Evolutionary conservation across 2,113 vertebrate genomes (phyloP).

Genomic region (Otolemur garnettii): DNA sequence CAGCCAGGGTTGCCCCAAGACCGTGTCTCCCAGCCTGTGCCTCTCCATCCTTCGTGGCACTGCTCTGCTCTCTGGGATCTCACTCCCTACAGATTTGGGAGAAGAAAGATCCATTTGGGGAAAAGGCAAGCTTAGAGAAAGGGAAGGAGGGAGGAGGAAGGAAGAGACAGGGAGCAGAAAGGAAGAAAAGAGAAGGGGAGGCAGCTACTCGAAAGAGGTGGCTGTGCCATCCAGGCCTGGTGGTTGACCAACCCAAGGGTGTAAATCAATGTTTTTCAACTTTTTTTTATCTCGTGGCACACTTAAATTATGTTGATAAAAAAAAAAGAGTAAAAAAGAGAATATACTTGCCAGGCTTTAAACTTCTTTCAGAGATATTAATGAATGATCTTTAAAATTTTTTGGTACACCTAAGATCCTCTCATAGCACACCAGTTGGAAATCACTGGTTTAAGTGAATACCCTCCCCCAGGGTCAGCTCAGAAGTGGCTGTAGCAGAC

Average conservation of each 20-base stretch:
- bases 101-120: slow-evolving; percentile 1
- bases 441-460: not conserved
- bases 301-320: too few species aligned
- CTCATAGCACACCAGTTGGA: too few species aligned
- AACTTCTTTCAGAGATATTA: too few species aligned
- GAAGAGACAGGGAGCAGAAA: not conserved
- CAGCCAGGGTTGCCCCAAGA: not conserved
- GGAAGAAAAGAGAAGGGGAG: not conserved
- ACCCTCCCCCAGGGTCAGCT: not conserved
- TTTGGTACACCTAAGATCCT: too few species aligned
- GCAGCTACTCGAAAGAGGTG: not conserved
- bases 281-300: too few species aligned
- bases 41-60: not conserved
- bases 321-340: too few species aligned
- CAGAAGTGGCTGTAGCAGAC: not conserved
- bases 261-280: not conserved
- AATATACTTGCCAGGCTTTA: too few species aligned
- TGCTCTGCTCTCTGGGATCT: not conserved
- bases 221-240: not conserved
- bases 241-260: not conserved
- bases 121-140: not conserved
- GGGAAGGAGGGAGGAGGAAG: too few species aligned
- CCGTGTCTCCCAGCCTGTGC: not conserved
- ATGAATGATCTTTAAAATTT: too few species aligned
- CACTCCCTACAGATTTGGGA: not conserved